Evolutionary conservation across 2,113 vertebrate genomes (phyloP).

Genomic region (Antennarius striatus): DNA sequence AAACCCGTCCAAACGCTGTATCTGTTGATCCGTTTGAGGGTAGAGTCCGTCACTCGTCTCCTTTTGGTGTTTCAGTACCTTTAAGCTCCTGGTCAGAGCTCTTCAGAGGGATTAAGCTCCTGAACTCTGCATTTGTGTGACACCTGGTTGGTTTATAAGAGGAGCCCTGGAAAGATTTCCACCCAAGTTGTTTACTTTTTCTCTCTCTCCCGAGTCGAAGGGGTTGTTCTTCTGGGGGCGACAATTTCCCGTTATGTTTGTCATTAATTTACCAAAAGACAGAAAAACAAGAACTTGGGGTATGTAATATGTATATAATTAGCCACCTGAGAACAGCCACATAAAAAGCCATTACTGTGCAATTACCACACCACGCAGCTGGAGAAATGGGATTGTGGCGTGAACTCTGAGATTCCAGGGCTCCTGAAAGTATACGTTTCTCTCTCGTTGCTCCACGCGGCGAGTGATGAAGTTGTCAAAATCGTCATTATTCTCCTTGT

Average conservation of each 20-base stretch:
- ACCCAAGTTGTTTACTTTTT: constrained; percentile 29
- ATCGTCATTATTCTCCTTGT: constrained; percentile 20
- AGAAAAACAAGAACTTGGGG: constrained; percentile 78
- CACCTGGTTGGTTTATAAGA: constrained; percentile 40
- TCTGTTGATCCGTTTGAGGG: neutral
- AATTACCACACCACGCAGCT: constrained; percentile 79
- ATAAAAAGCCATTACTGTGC: constrained; percentile 82
- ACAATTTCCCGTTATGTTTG: constrained; percentile 69
- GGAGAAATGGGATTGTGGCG: constrained; percentile 72
- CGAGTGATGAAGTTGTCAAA: constrained; percentile 43
- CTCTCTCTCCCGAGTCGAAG: constrained; percentile 27
- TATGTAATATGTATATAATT: constrained; percentile 84
- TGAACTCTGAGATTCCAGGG: constrained; percentile 70
- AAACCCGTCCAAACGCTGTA: constrained; percentile 10
- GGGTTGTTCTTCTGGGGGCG: constrained; percentile 51
- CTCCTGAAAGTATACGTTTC: constrained; percentile 77
- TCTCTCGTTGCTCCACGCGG: constrained; percentile 44
- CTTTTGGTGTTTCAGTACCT: neutral
- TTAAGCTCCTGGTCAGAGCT: neutral
- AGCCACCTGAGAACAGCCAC: constrained; percentile 81
- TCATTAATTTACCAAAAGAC: constrained; percentile 78
- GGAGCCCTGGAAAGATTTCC: constrained; percentile 13
- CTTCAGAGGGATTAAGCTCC: neutral
- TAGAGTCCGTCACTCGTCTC: neutral
- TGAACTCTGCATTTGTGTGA: neutral